Percentiles rank a stretch among this genome's conserved stretches.
phyloP scores from a whole-genome alignment of 2,113 vertebrate genomes.

The Phyllopteryx taeniolatus region DNA sequence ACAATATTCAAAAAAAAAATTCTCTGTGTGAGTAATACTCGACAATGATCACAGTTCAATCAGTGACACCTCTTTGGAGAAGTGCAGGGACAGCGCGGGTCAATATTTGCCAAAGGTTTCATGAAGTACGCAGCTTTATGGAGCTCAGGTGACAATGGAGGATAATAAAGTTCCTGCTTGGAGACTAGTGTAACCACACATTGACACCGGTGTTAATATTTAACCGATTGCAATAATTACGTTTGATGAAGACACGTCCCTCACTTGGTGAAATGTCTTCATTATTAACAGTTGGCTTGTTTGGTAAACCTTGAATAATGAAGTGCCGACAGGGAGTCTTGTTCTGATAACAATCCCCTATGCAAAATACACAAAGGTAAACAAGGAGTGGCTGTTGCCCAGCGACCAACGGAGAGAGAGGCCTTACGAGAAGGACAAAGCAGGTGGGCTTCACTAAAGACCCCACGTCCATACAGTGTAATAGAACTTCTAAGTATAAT shows the following conservation, averaged over 20 bases:
- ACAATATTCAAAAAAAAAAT: too few relatives aligned
- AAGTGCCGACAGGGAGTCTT: conserved; percentile 32
- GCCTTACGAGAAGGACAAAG: conserved; percentile 32
- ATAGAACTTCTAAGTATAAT: not conserved
- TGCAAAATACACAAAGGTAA: conserved; percentile 68
- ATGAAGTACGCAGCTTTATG: conserved; percentile 60
- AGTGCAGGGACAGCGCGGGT: conserved; percentile 29
- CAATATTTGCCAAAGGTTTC: conserved; percentile 71
- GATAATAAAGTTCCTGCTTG: conserved; percentile 46
- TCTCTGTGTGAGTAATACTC: not conserved
- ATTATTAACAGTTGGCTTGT: not conserved
- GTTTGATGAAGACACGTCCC: not conserved
- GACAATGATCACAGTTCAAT: not conserved
- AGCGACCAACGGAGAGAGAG: conserved; percentile 54
- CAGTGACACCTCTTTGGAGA: conserved; percentile 7
- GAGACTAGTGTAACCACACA: conserved; percentile 31
- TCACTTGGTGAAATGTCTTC: conserved; percentile 1
- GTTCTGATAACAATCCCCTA: conserved; percentile 61
- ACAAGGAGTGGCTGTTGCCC: conserved; percentile 75
- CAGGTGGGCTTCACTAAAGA: conserved; percentile 34
- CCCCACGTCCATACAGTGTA: not conserved
- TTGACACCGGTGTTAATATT: conserved; percentile 24
- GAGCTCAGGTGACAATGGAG: conserved; percentile 48
- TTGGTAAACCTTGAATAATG: conserved; percentile 22
- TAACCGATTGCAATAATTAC: conserved; percentile 10